Conservation (phyloP, 2,888 invertebrate genomes). For the Epistrophe eligans region DNA sequence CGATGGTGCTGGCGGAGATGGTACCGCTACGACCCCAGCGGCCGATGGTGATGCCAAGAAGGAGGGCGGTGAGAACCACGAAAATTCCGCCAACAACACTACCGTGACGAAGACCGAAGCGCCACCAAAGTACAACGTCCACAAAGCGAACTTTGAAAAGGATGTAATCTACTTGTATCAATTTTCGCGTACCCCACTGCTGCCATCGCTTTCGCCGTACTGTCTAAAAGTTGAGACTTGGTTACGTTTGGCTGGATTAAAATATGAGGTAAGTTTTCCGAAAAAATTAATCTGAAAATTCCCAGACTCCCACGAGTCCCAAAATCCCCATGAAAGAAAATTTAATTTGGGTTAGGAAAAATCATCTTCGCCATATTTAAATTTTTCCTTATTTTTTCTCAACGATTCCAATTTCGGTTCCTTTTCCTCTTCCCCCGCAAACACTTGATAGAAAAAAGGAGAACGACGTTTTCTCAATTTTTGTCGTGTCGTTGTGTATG, state of each 20-base stretch:
- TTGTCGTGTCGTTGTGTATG: slow-evolving; percentile 11
- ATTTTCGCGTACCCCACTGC: slow-evolving; percentile 94
- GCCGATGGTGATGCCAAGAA: slow-evolving; percentile 84
- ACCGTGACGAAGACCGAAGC: slow-evolving; percentile 86
- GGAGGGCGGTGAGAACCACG: slow-evolving; percentile 83
- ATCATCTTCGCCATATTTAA: slow-evolving; percentile 31
- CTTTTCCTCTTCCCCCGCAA: slow-evolving; percentile 25
- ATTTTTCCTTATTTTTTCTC: not conserved
- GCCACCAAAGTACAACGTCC: slow-evolving; percentile 91
- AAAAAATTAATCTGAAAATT: not conserved
- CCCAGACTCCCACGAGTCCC: not conserved
- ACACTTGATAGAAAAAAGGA: slow-evolving; percentile 36
- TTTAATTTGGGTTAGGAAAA: slow-evolving; percentile 8
- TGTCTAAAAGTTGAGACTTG: slow-evolving; percentile 98
- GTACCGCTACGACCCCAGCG: slow-evolving; percentile 80
- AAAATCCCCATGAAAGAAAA: not conserved
- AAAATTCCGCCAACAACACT: slow-evolving; percentile 84
- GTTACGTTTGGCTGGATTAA: slow-evolving; percentile 95
- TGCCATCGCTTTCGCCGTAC: slow-evolving; percentile 96
- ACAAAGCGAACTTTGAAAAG: slow-evolving; percentile 95
- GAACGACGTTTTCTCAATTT: slow-evolving; percentile 8
- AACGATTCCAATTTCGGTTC: not conserved
- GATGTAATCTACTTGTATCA: slow-evolving; percentile 97
- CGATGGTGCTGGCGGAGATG: slow-evolving; percentile 81
- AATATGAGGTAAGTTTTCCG: slow-evolving; percentile 92